Conservation (phyloP, 1,140 invertebrate species). For the Aphis gossypii region DNA sequence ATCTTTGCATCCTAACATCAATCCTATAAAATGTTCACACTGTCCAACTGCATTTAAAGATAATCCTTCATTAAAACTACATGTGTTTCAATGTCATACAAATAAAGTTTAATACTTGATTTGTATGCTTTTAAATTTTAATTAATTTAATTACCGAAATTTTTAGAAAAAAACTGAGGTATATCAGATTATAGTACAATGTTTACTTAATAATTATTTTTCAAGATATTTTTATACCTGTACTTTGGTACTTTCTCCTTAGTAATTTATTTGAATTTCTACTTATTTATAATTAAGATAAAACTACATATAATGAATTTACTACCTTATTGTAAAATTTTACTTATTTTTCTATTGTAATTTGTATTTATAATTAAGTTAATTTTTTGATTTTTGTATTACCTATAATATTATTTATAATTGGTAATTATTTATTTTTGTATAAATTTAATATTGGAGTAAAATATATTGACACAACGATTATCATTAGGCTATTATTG, state of each 20-base stretch:
- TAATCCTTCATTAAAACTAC: background rate
- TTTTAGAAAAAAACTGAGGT: background rate
- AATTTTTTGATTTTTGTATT: background rate
- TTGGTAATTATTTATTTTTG: background rate
- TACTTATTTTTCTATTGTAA: too few relatives aligned
- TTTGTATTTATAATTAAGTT: background rate
- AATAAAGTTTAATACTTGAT: background rate
- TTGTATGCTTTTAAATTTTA: background rate
- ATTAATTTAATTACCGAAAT: background rate
- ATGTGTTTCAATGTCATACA: background rate
- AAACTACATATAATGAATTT: background rate
- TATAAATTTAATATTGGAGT: background rate
- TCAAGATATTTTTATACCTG: background rate
- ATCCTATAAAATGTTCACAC: background rate
- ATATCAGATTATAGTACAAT: background rate
- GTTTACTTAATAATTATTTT: background rate
- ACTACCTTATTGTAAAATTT: background rate
- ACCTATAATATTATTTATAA: background rate
- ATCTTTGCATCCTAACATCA: background rate
- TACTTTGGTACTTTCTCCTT: background rate
- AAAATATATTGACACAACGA: background rate
- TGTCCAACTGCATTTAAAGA: slow-evolving; percentile 3
- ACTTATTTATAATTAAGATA: background rate
- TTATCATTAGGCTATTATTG: background rate
- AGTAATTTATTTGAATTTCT: background rate